phyloP scores from a whole-genome alignment of 2,888 invertebrate genomes.

The Pseudococcus longispinus region DNA sequence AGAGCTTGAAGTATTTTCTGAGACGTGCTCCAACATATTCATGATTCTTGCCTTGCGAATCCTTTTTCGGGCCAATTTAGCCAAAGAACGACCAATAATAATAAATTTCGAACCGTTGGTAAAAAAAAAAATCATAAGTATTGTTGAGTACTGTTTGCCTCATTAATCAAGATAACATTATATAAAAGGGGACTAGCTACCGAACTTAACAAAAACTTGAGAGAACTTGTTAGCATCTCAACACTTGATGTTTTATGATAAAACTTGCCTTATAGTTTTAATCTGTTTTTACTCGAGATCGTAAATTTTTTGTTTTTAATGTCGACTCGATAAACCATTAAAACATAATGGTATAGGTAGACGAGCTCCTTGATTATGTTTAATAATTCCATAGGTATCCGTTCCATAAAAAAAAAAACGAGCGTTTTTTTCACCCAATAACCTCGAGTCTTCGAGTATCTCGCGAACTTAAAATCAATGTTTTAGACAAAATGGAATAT shows the following conservation, averaged over 20 bases:
- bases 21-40: no score
- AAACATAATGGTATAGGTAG: background rate
- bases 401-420: no score
- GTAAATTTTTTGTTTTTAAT: background rate
- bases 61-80: background rate
- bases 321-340: background rate
- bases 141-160: background rate
- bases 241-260: background rate
- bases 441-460: no score
- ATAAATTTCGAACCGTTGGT: background rate
- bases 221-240: slow-evolving; percentile 12
- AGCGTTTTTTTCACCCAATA: no score
- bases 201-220: slow-evolving; percentile 16
- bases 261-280: background rate
- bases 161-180: slow-evolving; percentile 23
- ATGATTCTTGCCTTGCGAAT: no score
- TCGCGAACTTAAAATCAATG: no score
- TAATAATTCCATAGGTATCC: no score
- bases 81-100: background rate
- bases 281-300: background rate
- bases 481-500: no score
- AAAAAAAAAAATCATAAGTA: background rate
- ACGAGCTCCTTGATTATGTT: no score
- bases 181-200: background rate
- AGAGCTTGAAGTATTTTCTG: no score